Conservation (phyloP, 2,113 vertebrate genomes). For the Bagarius yarrelli region DNA sequence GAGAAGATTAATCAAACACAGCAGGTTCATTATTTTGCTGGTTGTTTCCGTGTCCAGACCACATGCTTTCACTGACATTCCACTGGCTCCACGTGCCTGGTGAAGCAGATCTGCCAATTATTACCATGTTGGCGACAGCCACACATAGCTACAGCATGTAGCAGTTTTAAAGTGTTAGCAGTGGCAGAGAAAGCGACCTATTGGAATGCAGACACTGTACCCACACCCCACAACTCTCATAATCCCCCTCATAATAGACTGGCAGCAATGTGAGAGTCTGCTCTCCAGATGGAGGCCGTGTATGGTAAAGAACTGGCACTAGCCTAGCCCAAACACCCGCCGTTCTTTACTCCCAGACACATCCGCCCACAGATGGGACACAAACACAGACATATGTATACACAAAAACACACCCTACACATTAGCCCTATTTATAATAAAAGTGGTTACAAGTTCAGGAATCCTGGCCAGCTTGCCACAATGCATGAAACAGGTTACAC, state of each 20-base stretch:
- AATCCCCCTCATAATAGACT: conserved; percentile 58
- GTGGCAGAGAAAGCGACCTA: conserved; percentile 45
- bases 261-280: conserved; percentile 52
- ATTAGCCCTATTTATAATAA: not conserved
- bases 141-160: conserved; percentile 32
- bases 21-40: conserved; percentile 29
- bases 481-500: conserved; percentile 16
- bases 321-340: conserved; percentile 33
- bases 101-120: conserved; percentile 30
- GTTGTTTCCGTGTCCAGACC: conserved; percentile 5
- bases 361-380: conserved; percentile 12
- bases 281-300: conserved; percentile 52
- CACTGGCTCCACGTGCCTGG: conserved; percentile 8
- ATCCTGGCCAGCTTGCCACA: conserved; percentile 13
- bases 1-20: conserved; percentile 28
- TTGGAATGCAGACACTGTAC: conserved; percentile 52
- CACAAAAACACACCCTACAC: not conserved
- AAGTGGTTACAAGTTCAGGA: not conserved
- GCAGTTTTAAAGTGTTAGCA: conserved; percentile 50
- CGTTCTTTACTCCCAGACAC: conserved; percentile 17
- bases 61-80: conserved; percentile 36
- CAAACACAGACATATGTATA: not conserved
- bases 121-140: conserved; percentile 28
- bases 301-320: conserved; percentile 48
- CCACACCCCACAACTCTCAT: conserved; percentile 55